Percentiles rank a stretch among this genome's conserved stretches.
These are phyloP conservation scores for Platycheirus albimanus DNA, from an alignment of 2,888 invertebrate species.

Conservation along the genomic window DNA sequence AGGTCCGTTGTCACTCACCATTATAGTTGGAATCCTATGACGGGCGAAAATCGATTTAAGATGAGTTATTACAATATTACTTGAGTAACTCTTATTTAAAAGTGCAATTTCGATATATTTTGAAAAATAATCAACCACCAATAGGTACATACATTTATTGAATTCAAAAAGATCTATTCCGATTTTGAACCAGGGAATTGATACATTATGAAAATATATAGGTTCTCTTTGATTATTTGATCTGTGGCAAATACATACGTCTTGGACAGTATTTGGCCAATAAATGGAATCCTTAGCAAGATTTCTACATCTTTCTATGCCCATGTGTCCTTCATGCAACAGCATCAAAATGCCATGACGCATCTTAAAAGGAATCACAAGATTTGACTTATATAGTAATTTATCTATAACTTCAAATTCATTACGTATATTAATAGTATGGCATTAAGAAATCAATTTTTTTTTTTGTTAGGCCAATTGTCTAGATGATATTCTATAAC, in stretches of 20 bases:
- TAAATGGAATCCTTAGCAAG: constrained; percentile 74
- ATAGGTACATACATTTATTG: constrained; percentile 24
- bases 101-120: constrained; percentile 32
- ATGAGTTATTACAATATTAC: not conserved
- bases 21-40: constrained; percentile 17
- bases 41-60: constrained; percentile 15
- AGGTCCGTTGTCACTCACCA: constrained; percentile 23
- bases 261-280: constrained; percentile 70
- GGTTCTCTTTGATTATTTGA: constrained; percentile 59
- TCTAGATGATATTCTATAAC: constrained; percentile 5
- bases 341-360: constrained; percentile 73
- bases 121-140: constrained; percentile 42
- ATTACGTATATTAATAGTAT: constrained; percentile 50
- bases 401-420: constrained; percentile 47
- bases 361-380: constrained; percentile 72
- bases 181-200: constrained; percentile 37
- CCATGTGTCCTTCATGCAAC: constrained; percentile 75
- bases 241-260: constrained; percentile 70
- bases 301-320: constrained; percentile 74
- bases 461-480: constrained; percentile 9
- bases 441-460: constrained; percentile 2
- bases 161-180: constrained; percentile 32
- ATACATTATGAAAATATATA: constrained; percentile 16
- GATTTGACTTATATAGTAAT: constrained; percentile 50
- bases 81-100: constrained; percentile 18